Evolutionary conservation across 2,797 vertebrate species (phyloP), one percentile per base, ranked within the genome.

Genomic region (Tadarida brasiliensis): DNA sequence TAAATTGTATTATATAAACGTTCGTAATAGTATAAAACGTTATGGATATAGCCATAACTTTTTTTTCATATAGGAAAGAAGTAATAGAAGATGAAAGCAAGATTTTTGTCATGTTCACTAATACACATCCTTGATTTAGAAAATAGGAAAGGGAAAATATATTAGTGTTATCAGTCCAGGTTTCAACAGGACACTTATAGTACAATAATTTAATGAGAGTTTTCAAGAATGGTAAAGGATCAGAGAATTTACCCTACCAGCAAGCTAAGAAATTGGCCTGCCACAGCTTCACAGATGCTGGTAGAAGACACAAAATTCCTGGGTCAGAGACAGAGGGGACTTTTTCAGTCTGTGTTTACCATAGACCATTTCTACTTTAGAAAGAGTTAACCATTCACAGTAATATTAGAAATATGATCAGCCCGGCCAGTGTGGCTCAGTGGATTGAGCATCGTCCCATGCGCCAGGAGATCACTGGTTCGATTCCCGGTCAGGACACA

Each of bases 1-100:
- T 65, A 76, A 91, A 82, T 54, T 89, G 15, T 49, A 19, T 94
- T 56, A 76, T 26, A 61, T 54, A 30, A 19, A 76, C 20, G 61
- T 85, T 83, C 20, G 73, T 57, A 65, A 47, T 85, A 90, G 54
- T 30, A 47, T 65, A 63, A 85, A 71, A 19, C 6, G 39, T 70
- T 59, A 57, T 35, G 1, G 3, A 20, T 10, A 39, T 16, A 65
- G 22, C 10, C 19, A 86, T 83, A 33, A 51, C 30, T 39, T 63
- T 81, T 81, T 49, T 94, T 89, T 77, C 35, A 49, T 26, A 39
- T 26, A 84, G 74, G 35, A 73, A 90, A 90, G 61, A 90, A 71
- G 44, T 59, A 65, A 15, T 85, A 57, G 65, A 80, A 70, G 80
- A 77, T 14, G 17, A 94, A 90, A 70, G 47, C 11, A 19, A 93